phyloP scores from a whole-genome alignment of 2,113 vertebrate genomes.

The Psettodes erumei region DNA sequence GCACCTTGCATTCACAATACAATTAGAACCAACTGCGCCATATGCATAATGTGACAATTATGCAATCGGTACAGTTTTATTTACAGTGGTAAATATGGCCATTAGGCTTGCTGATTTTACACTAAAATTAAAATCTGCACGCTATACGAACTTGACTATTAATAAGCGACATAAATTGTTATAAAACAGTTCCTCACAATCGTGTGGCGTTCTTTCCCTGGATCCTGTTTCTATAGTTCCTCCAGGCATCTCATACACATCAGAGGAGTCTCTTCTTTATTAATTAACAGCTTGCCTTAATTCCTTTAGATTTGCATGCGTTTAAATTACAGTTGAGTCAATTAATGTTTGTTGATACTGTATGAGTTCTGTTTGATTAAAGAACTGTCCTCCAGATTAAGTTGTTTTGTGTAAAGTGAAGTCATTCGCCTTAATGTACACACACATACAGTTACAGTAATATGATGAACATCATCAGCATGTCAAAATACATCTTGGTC shows the following conservation, averaged over 20 bases:
- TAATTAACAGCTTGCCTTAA: slow-evolving; percentile 75
- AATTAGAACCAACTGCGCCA: slow-evolving; percentile 11
- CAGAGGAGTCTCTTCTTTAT: slow-evolving; percentile 65
- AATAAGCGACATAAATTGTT: slow-evolving; percentile 67
- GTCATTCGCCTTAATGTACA: too few species aligned
- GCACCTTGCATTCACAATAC: slow-evolving; percentile 4
- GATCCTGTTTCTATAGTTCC: slow-evolving; percentile 61
- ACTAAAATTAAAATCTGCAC: slow-evolving; percentile 61
- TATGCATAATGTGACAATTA: slow-evolving; percentile 45
- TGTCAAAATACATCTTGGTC: not conserved
- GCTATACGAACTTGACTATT: slow-evolving; percentile 69
- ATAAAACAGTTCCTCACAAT: slow-evolving; percentile 59
- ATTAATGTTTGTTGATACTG: slow-evolving; percentile 72
- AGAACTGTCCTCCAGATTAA: slow-evolving; percentile 38
- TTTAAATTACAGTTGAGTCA: slow-evolving; percentile 68
- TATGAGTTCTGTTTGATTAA: slow-evolving; percentile 60
- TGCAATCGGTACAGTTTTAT: slow-evolving; percentile 52
- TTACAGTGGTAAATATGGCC: slow-evolving; percentile 75
- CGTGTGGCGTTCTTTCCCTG: slow-evolving; percentile 49
- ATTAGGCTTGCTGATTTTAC: slow-evolving; percentile 60
- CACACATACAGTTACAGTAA: too few species aligned
- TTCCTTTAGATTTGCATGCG: slow-evolving; percentile 72
- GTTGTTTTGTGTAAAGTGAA: slow-evolving; percentile 33
- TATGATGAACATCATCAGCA: too few species aligned
- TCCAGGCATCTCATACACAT: slow-evolving; percentile 65